A percentile compares a stretch with the other conserved stretches of the same genome.
These are phyloP conservation scores for Pollicipes pollicipes DNA, from an alignment of 1,140 invertebrate species.

Conservation along the genomic window DNA sequence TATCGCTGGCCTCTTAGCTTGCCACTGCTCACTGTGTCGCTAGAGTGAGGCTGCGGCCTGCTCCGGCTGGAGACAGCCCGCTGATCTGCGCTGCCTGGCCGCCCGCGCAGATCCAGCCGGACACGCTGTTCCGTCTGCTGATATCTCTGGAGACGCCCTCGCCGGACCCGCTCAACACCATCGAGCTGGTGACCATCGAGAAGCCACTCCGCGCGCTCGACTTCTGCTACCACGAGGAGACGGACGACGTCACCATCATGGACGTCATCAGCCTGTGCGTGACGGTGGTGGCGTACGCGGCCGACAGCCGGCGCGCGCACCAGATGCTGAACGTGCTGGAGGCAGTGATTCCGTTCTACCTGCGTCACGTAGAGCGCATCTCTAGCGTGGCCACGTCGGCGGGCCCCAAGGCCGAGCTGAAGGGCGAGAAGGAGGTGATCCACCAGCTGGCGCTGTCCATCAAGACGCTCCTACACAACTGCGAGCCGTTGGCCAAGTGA, in stretches of 20 bases:
- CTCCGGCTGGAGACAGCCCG: too few species aligned
- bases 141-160: slow-evolving; percentile 79
- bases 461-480: slow-evolving; percentile 87
- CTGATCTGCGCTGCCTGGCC: too few species aligned
- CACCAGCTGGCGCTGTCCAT: slow-evolving; percentile 85
- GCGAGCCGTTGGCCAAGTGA: slow-evolving; percentile 85
- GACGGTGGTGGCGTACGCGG: slow-evolving; percentile 92
- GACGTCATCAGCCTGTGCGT: slow-evolving; percentile 90
- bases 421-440: slow-evolving; percentile 72
- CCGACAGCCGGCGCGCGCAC: slow-evolving; percentile 82
- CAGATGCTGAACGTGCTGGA: slow-evolving; percentile 94
- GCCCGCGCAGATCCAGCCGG: slow-evolving; percentile 62
- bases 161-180: slow-evolving; percentile 83
- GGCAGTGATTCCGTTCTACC: slow-evolving; percentile 83
- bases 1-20: too few species aligned
- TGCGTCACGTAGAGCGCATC: slow-evolving; percentile 57
- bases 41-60: too few species aligned
- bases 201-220: slow-evolving; percentile 93
- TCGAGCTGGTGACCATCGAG: slow-evolving; percentile 85
- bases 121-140: slow-evolving; percentile 75
- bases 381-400: slow-evolving; percentile 32
- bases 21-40: too few species aligned
- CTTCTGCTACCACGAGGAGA: slow-evolving; percentile 91
- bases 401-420: slow-evolving; percentile 3
- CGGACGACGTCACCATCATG: slow-evolving; percentile 79